These are phyloP conservation scores for Alligator mississippiensis DNA, from an alignment of 2,113 vertebrate genomes.

Conservation along the genomic window DNA sequence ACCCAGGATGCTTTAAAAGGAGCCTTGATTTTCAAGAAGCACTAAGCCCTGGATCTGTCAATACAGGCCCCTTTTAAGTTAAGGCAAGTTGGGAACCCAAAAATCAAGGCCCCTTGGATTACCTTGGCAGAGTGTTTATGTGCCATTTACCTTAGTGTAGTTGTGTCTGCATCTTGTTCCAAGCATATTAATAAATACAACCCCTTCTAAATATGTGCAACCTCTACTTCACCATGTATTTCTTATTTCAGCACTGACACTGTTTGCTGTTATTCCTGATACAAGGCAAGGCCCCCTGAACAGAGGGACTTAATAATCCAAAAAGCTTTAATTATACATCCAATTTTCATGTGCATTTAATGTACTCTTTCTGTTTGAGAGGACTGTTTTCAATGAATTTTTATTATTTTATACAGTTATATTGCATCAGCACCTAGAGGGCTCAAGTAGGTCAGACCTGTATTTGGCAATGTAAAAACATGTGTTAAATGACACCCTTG, in stretches of 20 bases:
- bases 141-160: accelerated
- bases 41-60: neutral
- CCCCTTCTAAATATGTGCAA: neutral
- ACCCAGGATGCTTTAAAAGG: accelerated
- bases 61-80: neutral
- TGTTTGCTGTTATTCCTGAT: accelerated
- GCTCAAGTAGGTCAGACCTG: neutral
- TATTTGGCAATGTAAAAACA: neutral
- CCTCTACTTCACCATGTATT: accelerated
- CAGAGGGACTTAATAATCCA: neutral
- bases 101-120: neutral
- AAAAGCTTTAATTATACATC: neutral
- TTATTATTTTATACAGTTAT: neutral
- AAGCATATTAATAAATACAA: neutral
- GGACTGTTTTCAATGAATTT: neutral
- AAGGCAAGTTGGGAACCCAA: neutral
- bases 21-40: neutral
- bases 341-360: neutral
- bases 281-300: neutral
- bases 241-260: neutral
- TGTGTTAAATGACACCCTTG: slow-evolving; percentile 25
- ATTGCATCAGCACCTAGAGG: neutral
- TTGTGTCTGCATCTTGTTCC: neutral
- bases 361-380: neutral
- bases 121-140: neutral